Base-by-base conservation (phyloP, 2,113 vertebrate genomes). In the Bungarus multicinctus region DNA sequence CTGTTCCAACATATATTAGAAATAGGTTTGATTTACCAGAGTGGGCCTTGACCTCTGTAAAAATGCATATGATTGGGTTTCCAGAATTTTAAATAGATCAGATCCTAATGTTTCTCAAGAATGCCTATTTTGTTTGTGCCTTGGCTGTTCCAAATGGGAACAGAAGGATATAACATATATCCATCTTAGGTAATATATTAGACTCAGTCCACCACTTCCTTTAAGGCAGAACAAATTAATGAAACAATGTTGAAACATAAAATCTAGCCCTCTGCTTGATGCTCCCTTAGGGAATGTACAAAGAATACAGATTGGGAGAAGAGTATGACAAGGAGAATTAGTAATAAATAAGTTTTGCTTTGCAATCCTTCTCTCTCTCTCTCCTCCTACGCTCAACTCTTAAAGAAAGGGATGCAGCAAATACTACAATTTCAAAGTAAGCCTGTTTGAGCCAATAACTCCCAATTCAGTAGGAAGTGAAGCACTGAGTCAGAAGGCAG, bases 291-390 rank as follows among this genome's bases (percentile, higher is more conserved):
- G 85, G 86, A 23, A 47, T 64, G 5, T 87, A 91, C 25, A 89
- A 94, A 89, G 94, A 93, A 95, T 60, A 0, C 25, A 91, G 94
- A 94, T 92, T 94, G 91, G 86, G 86, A 96, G 52, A 87, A 0
- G 0, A 89, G 64, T 0, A 87, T 89, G 54, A 92, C 89, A 96
- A 95, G 96, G 94, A 95, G 95, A 94, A 96, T 96, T 92, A 64
- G 88, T 88, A 9, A 74, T 2, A 3, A 86, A 50, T 92, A 85
- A 96, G 90, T 64, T n/a, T 94, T 64, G 43, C 45, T 90, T 16
- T 5, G 39, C 57, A 47, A 85, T 50, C 89, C 94, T 55, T 52
- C 88, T 94, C 57, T 39, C 60, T 52, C 89, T 90, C 69, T 94
- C 57, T 43, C 89, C 4, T 91, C 52, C 58, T 50, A 87, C 87